phyloP scores from a whole-genome alignment of 2,797 vertebrate species.

The Amblyopsis hoosieri region DNA sequence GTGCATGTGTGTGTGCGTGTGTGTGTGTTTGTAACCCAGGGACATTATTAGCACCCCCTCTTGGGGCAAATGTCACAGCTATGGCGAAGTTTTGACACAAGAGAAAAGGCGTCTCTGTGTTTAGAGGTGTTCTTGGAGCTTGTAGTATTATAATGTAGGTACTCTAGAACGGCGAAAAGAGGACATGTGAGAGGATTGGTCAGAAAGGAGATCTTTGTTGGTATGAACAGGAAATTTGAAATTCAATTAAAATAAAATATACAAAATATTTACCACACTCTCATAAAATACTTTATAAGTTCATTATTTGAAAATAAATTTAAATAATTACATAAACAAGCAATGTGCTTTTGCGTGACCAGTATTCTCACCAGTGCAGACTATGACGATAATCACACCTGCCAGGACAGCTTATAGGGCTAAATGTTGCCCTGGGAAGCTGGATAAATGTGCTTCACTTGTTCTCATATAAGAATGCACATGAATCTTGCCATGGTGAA shows the following conservation, averaged over 20 bases:
- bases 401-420: conserved; percentile 11
- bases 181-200: conserved; percentile 13
- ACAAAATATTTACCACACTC: background rate
- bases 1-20: background rate
- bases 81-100: conserved; percentile 37
- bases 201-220: background rate
- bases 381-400: conserved; percentile 18
- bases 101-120: conserved; percentile 14
- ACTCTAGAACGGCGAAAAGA: conserved; percentile 14
- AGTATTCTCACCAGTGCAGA: conserved; percentile 21
- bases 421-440: conserved; percentile 4
- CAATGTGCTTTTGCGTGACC: conserved; percentile 1
- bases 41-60: conserved; percentile 42
- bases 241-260: conserved; percentile 47
- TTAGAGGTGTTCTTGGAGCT: background rate
- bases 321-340: conserved; percentile 5
- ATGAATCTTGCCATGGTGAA: conserved; percentile 18
- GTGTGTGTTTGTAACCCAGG: conserved; percentile 9
- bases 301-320: conserved; percentile 1
- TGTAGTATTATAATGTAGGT: background rate
- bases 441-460: conserved; percentile 14
- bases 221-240: background rate
- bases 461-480: conserved; percentile 16
- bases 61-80: conserved; percentile 42
- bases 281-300: no score